A percentile compares a stretch with the other conserved stretches of the same genome.
phyloP scores from a whole-genome alignment of 92 coral and sea anemone genomes.

The Siderastrea siderea region DNA sequence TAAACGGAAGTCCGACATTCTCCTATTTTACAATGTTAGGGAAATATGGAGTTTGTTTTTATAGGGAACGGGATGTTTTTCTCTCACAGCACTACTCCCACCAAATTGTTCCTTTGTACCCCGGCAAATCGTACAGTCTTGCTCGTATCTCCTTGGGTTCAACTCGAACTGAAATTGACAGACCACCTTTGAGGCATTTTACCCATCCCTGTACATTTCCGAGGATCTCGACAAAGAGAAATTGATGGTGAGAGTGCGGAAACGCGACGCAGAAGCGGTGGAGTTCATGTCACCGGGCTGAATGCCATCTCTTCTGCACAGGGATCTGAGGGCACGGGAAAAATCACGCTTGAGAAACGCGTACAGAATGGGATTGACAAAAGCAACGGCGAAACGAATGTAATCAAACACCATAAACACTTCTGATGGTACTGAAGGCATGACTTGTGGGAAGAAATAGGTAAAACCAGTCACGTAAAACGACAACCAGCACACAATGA shows the following conservation, averaged over 20 bases:
- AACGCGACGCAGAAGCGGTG: constrained; percentile 42
- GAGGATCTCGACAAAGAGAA: constrained; percentile 47
- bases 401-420: constrained; percentile 75
- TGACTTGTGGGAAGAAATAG: neutral
- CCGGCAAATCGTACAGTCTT: neutral
- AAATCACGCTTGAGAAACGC: constrained; percentile 96
- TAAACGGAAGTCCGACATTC: too few species aligned
- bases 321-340: constrained; percentile 82
- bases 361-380: constrained; percentile 93
- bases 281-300: constrained; percentile 72
- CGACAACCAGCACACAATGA: constrained; percentile 88
- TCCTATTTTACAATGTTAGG: too few species aligned
- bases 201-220: constrained; percentile 45
- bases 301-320: constrained; percentile 71
- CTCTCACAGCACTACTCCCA: too few species aligned
- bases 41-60: too few species aligned
- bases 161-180: neutral
- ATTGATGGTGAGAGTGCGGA: constrained; percentile 50
- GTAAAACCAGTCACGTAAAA: constrained; percentile 80
- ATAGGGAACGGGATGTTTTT: too few species aligned
- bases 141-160: neutral
- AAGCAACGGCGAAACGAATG: constrained; percentile 87
- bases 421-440: constrained; percentile 15
- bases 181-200: neutral
- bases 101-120: too few species aligned